Evolutionary conservation across 2,113 vertebrate genomes (phyloP), one percentile per base, ranked within the genome.

Genomic region (Paralichthys olivaceus): DNA sequence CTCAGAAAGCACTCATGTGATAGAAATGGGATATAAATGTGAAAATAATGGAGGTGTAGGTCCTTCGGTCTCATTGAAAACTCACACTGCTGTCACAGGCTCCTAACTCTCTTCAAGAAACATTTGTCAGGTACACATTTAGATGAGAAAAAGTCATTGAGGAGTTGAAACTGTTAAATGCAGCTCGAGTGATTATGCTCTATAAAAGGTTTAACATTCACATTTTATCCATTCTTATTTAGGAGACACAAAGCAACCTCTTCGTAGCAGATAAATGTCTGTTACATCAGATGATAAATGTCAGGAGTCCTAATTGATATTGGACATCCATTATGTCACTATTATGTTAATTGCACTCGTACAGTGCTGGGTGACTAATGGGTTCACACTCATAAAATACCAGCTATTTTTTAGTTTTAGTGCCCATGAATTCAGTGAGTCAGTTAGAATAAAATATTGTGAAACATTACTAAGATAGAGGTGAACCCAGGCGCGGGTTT

Each of bases 281-380:
- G 77, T 84, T 76, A 65, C 57, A 70, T 29, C 19, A 6, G 61
- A 77, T 79, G 68, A 84, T 89, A 84, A 86, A 92, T 87, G 79
- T 69, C 63, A 25, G 77, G 67, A 84, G 74, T 63, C 62, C 68
- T 80, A 85, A 84, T 77, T 88, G 76, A 84, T 87, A 90, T 86
- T 78, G 87, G 75, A 91, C 83, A 89, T 91, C 87, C 81, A 91
- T 93, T 91, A 90, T 78, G 70, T 79, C 84, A 81, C 83, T 88
- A 89, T 93, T 87, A 90, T 65, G 57, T 87, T 90, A 87, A 90
- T 86, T 89, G 73, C 66, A 79, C 79, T 91, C 74, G 68, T 73
- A 84, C 57, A 73, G 75, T 65, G 25, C 63, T 15, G 71, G 64
- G 51, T 81, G 72, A 87, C 72, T 88, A 89, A 90, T 87, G 76